phyloP scores from a whole-genome alignment of 1,140 invertebrate species.

The Plutomurus gul region DNA sequence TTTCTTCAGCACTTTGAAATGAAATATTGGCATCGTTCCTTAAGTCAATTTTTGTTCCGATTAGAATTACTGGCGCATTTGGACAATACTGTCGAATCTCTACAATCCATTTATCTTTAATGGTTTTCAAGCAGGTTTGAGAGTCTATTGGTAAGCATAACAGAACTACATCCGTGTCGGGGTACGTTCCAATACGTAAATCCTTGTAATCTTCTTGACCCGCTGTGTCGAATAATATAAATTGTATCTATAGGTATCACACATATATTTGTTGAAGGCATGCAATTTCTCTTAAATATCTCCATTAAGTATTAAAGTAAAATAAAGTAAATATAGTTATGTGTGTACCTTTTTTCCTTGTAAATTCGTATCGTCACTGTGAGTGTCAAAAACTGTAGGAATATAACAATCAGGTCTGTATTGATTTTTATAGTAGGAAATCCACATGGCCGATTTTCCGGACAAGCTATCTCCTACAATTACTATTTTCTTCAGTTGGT shows the following conservation, averaged over 20 bases:
- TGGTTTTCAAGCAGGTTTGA: background rate
- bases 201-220: conserved; percentile 57
- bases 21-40: conserved; percentile 15
- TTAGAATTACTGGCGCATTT: conserved; percentile 82
- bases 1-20: background rate
- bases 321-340: too few species aligned
- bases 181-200: conserved; percentile 61
- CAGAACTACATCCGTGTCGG: conserved; percentile 63
- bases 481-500: conserved; percentile 11
- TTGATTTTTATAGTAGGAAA: background rate
- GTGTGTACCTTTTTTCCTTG: background rate
- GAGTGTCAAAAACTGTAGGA: conserved; percentile 18
- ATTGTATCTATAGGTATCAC: background rate
- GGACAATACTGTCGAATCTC: conserved; percentile 64
- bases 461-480: background rate
- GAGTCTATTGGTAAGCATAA: conserved; percentile 53
- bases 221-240: conserved; percentile 34
- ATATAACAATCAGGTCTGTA: background rate
- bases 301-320: background rate
- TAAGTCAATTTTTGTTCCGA: conserved; percentile 59
- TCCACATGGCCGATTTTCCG: conserved; percentile 5
- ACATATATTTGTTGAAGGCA: background rate
- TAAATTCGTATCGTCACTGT: background rate
- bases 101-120: conserved; percentile 32
- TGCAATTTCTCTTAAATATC: background rate